These are phyloP conservation scores for Carcinoscorpius rotundicauda DNA, from an alignment of 1,140 invertebrate genomes.

Conservation along the genomic window DNA sequence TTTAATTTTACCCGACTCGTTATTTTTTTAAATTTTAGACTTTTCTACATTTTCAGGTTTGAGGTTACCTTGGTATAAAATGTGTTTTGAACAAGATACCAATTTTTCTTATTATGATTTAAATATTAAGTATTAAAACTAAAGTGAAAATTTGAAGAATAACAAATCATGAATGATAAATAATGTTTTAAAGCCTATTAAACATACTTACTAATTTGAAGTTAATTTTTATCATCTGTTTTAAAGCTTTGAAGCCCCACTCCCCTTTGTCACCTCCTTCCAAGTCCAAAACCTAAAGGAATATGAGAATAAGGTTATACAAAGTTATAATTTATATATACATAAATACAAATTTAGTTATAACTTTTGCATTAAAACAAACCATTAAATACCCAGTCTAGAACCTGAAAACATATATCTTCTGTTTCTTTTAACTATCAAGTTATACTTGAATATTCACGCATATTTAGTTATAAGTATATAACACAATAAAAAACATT, in stretches of 20 bases:
- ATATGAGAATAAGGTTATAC: conserved; percentile 3
- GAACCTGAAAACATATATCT: no score
- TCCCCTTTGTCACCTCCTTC: conserved; percentile 98
- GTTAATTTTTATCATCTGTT: conserved; percentile 99
- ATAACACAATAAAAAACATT: no score
- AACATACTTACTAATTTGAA: conserved; percentile 72
- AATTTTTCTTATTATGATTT: neutral
- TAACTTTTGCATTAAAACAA: neutral
- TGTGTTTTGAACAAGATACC: neutral
- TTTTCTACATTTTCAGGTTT: no score
- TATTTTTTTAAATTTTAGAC: no score
- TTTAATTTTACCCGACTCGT: no score
- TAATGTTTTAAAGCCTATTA: neutral
- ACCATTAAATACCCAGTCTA: neutral
- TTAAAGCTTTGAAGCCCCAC: conserved; percentile 99
- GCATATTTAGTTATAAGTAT: no score
- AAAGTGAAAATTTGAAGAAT: no score
- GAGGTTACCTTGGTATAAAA: neutral
- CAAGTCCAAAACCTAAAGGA: conserved; percentile 63
- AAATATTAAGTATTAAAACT: no score
- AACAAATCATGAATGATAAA: no score
- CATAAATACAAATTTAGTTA: neutral
- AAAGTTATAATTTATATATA: neutral
- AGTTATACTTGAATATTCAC: no score
- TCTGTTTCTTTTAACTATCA: no score